phyloP scores from a whole-genome alignment of 2,797 vertebrate species.

The Moxostoma hubbsi region DNA sequence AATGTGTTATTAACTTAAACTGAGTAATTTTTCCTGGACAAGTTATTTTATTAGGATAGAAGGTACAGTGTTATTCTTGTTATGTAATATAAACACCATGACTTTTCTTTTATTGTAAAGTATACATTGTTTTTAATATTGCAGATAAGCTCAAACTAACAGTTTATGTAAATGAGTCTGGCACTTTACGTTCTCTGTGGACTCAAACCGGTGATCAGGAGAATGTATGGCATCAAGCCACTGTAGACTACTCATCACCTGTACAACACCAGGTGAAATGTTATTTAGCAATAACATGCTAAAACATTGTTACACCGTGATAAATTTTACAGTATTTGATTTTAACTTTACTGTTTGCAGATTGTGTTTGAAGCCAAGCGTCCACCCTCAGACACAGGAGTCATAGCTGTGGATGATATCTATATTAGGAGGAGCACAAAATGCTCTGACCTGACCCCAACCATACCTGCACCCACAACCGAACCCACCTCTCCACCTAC shows the following conservation, averaged over 20 bases:
- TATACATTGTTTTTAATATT: slow-evolving; percentile 26
- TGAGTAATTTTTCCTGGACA: too few relatives aligned
- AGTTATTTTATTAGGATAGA: background rate
- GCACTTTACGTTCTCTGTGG: slow-evolving; percentile 66
- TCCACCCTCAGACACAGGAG: accelerated
- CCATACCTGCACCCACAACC: slow-evolving; percentile 66
- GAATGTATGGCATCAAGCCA: slow-evolving; percentile 64
- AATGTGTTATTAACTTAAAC: too few relatives aligned
- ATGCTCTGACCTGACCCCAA: slow-evolving; percentile 64
- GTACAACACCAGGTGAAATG: slow-evolving; percentile 70
- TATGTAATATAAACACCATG: background rate
- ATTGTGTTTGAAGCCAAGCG: slow-evolving; percentile 72
- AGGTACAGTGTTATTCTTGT: background rate
- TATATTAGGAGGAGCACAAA: slow-evolving; percentile 64
- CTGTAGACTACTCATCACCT: slow-evolving; percentile 72
- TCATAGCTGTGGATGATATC: slow-evolving; percentile 75
- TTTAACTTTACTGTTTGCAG: slow-evolving; percentile 57
- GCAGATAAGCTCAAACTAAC: slow-evolving; percentile 60
- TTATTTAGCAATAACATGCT: background rate
- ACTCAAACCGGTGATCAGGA: slow-evolving; percentile 58
- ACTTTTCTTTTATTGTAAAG: background rate
- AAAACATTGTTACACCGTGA: background rate
- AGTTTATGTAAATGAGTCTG: slow-evolving; percentile 72
- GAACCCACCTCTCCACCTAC: slow-evolving; percentile 60
- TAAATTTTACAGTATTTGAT: background rate